phyloP scores from a whole-genome alignment of 2,888 invertebrate species.

The Polymixis flavicincta region DNA sequence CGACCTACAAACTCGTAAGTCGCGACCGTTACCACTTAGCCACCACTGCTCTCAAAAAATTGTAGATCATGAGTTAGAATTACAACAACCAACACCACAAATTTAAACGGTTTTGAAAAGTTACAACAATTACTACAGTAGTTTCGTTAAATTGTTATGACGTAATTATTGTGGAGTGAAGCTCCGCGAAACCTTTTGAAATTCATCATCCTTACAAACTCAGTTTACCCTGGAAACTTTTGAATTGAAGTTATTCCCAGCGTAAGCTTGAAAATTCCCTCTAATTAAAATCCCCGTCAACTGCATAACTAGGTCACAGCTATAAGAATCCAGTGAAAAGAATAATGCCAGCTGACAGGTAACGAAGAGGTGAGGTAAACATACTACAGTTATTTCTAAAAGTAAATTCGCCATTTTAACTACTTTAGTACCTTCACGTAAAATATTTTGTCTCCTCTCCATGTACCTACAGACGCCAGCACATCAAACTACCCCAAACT shows the following conservation, averaged over 20 bases:
- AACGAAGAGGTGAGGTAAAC: constrained; percentile 33
- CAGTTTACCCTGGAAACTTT: constrained; percentile 52
- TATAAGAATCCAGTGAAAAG: constrained; percentile 40
- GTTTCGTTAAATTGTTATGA: constrained; percentile 33
- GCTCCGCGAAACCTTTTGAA: constrained; percentile 40
- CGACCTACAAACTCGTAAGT: no score
- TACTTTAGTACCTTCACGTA: no score
- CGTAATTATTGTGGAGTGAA: constrained; percentile 39
- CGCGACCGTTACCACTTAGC: no score
- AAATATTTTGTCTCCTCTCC: no score
- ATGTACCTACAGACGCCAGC: no score
- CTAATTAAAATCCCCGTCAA: constrained; percentile 67
- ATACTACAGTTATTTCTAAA: constrained; percentile 2
- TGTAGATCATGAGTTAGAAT: no score
- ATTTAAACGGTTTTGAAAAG: constrained; percentile 12
- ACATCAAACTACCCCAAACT: no score
- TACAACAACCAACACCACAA: constrained; percentile 7
- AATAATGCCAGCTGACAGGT: constrained; percentile 27
- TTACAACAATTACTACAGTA: neutral
- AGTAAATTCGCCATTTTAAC: neutral
- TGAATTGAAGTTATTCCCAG: constrained; percentile 61
- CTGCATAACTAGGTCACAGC: constrained; percentile 52
- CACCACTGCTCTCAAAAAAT: no score
- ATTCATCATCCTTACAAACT: constrained; percentile 50
- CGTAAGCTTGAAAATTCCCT: constrained; percentile 59